Evolutionary conservation across 2,888 invertebrate genomes (phyloP).

Genomic region (Abrostola triplasia): DNA sequence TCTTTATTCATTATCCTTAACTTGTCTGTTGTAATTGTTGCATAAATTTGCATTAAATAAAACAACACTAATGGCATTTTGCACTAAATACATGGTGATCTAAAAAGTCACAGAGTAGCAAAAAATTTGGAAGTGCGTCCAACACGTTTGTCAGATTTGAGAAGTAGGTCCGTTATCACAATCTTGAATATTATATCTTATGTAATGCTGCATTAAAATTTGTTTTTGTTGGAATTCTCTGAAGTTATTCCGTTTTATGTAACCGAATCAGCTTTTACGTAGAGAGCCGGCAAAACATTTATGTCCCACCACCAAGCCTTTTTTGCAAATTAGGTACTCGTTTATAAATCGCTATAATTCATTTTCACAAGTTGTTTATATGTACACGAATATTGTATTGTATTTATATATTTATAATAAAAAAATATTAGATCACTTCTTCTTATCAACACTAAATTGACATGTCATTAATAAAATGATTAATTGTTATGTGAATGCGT

Average conservation of each 20-base stretch:
- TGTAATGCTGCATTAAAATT: conserved; percentile 28
- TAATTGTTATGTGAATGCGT: conserved; percentile 12
- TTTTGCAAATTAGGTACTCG: conserved; percentile 1
- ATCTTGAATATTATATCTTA: conserved; percentile 35
- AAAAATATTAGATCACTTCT: neutral
- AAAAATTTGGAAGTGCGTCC: neutral
- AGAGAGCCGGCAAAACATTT: conserved; percentile 12
- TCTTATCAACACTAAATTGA: neutral
- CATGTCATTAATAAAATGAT: neutral
- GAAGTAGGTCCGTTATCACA: conserved; percentile 26
- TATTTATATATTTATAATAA: neutral
- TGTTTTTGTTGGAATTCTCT: conserved; percentile 33
- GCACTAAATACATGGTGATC: conserved; percentile 1
- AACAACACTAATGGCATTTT: too few species aligned
- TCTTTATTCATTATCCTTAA: too few species aligned
- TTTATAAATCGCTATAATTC: neutral
- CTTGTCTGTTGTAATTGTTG: too few species aligned
- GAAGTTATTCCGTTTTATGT: conserved; percentile 41
- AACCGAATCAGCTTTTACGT: conserved; percentile 29
- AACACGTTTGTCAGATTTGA: conserved; percentile 2
- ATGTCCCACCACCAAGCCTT: conserved; percentile 1
- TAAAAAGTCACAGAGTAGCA: neutral
- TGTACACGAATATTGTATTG: neutral
- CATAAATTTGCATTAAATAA: too few species aligned
- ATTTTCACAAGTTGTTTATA: neutral